Conservation (phyloP, 2,797 vertebrate species). For the Myiothlypis coronata region DNA sequence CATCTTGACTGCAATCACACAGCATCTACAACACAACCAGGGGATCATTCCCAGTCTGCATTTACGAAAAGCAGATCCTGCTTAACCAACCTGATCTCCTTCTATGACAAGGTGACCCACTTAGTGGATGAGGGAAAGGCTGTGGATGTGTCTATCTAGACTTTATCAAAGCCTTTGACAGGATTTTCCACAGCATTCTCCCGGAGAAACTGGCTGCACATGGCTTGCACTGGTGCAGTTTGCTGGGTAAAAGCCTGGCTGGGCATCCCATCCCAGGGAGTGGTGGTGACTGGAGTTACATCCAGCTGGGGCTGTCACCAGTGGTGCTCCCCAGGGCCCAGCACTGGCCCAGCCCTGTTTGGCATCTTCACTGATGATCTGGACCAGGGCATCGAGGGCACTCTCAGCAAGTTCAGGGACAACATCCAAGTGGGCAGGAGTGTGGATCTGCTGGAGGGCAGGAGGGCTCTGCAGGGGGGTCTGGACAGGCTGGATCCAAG, state of each 20-base stretch:
- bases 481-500: background rate
- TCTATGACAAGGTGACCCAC: too few relatives aligned
- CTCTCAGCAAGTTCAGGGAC: background rate
- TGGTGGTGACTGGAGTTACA: background rate
- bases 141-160: accelerated
- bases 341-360: background rate
- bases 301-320: background rate
- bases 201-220: background rate
- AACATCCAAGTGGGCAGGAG: background rate
- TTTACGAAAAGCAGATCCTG: background rate
- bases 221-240: background rate
- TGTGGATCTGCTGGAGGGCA: background rate
- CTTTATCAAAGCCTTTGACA: background rate
- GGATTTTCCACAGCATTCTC: accelerated
- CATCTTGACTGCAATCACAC: accelerated
- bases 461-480: background rate
- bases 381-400: background rate
- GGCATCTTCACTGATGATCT: background rate
- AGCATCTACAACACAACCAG: accelerated
- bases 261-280: background rate
- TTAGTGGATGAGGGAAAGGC: too few relatives aligned
- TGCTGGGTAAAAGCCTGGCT: background rate
- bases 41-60: background rate
- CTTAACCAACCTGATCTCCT: background rate
- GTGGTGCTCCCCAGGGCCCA: background rate